Percentiles rank a stretch among this genome's conserved stretches.
Conservation (phyloP, 2,113 vertebrate genomes). For the Neoarius graeffei region DNA sequence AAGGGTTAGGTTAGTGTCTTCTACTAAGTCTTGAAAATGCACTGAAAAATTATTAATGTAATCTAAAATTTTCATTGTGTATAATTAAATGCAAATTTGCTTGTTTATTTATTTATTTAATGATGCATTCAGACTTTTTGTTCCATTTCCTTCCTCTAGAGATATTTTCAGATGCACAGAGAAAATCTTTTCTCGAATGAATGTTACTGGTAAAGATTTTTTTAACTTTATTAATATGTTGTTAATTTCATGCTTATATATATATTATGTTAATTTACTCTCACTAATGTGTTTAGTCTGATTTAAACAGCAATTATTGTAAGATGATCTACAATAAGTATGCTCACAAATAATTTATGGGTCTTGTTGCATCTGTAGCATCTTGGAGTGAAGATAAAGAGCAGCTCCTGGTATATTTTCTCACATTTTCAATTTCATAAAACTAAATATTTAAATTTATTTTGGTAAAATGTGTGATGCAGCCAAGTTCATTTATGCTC, state of each 20-base stretch:
- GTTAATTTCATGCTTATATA: not conserved
- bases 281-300: constrained; percentile 19
- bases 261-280: not conserved
- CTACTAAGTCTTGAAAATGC: not conserved
- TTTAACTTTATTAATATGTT: not conserved
- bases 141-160: constrained; percentile 48
- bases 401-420: not conserved
- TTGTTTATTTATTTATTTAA: not conserved
- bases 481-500: not conserved
- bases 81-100: not conserved
- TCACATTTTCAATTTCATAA: constrained; percentile 2
- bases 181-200: not conserved
- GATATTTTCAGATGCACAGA: constrained; percentile 40
- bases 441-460: not conserved
- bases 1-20: constrained; percentile 49
- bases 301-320: not conserved
- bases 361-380: constrained; percentile 44
- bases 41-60: not conserved
- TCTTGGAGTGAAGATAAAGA: constrained; percentile 11
- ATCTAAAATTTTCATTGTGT: not conserved
- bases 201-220: constrained; percentile 26
- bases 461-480: no score
- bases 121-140: constrained; percentile 46
- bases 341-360: no score
- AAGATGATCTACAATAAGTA: not conserved